Conservation (phyloP, 2,888 invertebrate species). For the Auanema freiburgensis region DNA sequence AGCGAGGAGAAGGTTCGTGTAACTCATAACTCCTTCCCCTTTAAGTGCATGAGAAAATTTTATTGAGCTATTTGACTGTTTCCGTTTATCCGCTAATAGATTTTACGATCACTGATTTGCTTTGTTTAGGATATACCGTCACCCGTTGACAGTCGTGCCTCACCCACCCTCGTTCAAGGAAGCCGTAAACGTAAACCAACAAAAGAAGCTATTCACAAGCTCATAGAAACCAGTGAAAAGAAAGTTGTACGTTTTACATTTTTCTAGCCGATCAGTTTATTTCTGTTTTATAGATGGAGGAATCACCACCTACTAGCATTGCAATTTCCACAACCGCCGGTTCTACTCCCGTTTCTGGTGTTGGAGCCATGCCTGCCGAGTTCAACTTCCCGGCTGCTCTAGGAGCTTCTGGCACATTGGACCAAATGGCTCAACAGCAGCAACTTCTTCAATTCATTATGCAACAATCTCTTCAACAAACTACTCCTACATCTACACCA, state of each 20-base stretch:
- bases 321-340: slow-evolving; percentile 1
- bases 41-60: too few relatives aligned
- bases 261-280: background rate
- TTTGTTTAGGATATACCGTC: slow-evolving; percentile 29
- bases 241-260: slow-evolving; percentile 13
- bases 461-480: slow-evolving; percentile 13
- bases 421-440: slow-evolving; percentile 11
- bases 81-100: background rate
- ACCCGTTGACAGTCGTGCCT: slow-evolving; percentile 32
- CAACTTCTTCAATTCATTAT: slow-evolving; percentile 18
- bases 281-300: background rate
- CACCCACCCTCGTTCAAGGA: slow-evolving; percentile 33
- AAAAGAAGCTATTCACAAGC: slow-evolving; percentile 42
- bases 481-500: slow-evolving; percentile 18
- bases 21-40: background rate
- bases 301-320: background rate
- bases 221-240: slow-evolving; percentile 14
- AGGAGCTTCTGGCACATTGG: background rate
- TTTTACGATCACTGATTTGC: background rate
- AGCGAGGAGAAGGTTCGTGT: slow-evolving; percentile 33
- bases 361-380: slow-evolving; percentile 10
- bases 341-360: background rate
- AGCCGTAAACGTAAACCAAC: slow-evolving; percentile 52
- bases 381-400: slow-evolving; percentile 16
- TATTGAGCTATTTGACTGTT: background rate